Percentiles rank a stretch among this genome's conserved stretches.
phyloP scores from a whole-genome alignment of 1,140 invertebrate genomes.

The Lutraria rhynchaena region DNA sequence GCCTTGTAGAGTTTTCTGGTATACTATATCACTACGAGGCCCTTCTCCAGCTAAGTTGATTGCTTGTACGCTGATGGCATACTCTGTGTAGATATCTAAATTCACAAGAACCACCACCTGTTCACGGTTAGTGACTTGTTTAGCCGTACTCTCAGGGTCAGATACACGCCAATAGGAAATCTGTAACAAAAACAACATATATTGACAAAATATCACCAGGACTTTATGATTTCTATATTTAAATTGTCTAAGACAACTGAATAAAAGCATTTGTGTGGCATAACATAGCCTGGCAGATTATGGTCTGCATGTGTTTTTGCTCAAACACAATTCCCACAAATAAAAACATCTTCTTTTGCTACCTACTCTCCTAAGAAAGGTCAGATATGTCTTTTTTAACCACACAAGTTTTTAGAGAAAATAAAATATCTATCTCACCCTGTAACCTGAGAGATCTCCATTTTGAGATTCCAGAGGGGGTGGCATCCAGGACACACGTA shows the following conservation, averaged over 20 bases:
- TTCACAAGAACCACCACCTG: slow-evolving; percentile 82
- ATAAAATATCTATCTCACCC: too few relatives aligned
- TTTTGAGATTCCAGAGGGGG: slow-evolving; percentile 93
- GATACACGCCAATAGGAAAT: slow-evolving; percentile 75
- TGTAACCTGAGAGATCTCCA: slow-evolving; percentile 96
- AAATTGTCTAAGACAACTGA: neutral
- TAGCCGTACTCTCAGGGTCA: slow-evolving; percentile 12
- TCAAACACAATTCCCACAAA: too few relatives aligned
- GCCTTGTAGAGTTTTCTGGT: slow-evolving; percentile 77
- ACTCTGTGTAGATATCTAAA: slow-evolving; percentile 96
- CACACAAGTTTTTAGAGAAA: too few relatives aligned
- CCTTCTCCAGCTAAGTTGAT: slow-evolving; percentile 99
- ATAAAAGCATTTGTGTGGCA: neutral
- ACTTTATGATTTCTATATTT: neutral
- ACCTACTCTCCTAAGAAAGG: too few relatives aligned
- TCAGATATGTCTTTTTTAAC: too few relatives aligned
- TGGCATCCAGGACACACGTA: slow-evolving; percentile 92
- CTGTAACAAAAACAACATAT: slow-evolving; percentile 63
- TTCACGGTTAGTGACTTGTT: slow-evolving; percentile 61
- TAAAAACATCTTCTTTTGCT: too few relatives aligned
- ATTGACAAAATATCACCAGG: slow-evolving; percentile 3
- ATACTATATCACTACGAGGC: slow-evolving; percentile 90
- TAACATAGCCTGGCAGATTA: neutral
- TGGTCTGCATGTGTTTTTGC: neutral
- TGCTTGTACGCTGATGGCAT: slow-evolving; percentile 95